phyloP scores from a whole-genome alignment of 1,140 invertebrate species.

The Adoxophyes honmai region DNA sequence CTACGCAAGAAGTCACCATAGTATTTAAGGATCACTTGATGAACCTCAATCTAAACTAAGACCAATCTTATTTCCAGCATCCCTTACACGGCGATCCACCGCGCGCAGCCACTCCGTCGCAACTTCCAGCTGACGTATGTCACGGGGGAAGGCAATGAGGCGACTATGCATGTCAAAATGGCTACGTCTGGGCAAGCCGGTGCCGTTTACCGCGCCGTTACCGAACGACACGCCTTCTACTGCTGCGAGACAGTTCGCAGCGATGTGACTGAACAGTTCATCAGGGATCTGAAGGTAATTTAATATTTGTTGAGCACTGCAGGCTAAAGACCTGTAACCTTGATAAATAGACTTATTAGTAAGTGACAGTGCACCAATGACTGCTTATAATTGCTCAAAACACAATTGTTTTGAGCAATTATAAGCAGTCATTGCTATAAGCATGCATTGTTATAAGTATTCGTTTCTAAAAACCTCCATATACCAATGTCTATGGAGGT shows the following conservation, averaged over 20 bases:
- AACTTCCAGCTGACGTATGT: conserved; percentile 87
- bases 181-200: conserved; percentile 87
- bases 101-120: conserved; percentile 85
- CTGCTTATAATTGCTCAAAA: no score
- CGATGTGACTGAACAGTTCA: conserved; percentile 92
- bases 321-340: no score
- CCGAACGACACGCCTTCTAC: conserved; percentile 94
- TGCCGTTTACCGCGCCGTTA: conserved; percentile 91
- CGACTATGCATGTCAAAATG: conserved; percentile 87
- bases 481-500: no score
- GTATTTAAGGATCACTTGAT: no score
- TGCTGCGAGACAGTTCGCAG: conserved; percentile 93
- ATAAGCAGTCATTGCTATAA: no score
- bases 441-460: no score
- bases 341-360: no score
- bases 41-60: no score
- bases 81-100: conserved; percentile 89
- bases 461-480: no score
- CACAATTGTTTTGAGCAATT: no score
- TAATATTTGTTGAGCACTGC: background rate
- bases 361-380: no score
- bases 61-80: conserved; percentile 82
- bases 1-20: no score
- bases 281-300: conserved; percentile 88
- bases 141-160: conserved; percentile 82